Percentiles rank a stretch among this genome's conserved stretches.
phyloP scores from a whole-genome alignment of 1,140 invertebrate species.

The Lasaia peninsularis region DNA sequence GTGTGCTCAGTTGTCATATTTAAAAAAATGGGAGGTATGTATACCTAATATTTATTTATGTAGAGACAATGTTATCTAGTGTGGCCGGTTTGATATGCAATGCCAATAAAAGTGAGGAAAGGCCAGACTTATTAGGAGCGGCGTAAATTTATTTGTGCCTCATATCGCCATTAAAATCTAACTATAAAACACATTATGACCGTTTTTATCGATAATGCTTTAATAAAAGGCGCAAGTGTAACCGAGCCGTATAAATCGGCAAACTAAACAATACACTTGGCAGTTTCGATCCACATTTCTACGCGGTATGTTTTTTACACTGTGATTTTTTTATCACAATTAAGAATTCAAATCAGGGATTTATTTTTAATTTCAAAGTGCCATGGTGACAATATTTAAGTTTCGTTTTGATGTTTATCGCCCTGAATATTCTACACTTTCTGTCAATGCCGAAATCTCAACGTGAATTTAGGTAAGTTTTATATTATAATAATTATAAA shows the following conservation, averaged over 20 bases:
- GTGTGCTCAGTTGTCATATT: too few relatives aligned
- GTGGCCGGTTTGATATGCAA: not conserved
- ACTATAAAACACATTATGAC: conserved; percentile 71
- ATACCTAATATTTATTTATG: not conserved
- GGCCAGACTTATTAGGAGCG: conserved; percentile 32
- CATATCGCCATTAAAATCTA: conserved; percentile 67
- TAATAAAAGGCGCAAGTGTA: conserved; percentile 74
- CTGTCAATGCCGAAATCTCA: conserved; percentile 27
- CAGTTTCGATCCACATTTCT: conserved; percentile 72
- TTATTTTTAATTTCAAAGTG: conserved; percentile 39
- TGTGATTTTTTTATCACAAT: conserved; percentile 66
- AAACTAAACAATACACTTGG: conserved; percentile 69
- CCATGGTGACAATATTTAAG: not conserved
- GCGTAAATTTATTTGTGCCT: conserved; percentile 46
- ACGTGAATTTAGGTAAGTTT: conserved; percentile 42
- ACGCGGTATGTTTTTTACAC: conserved; percentile 63
- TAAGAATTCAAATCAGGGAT: conserved; percentile 59
- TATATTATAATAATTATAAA: conserved; percentile 10
- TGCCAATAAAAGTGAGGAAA: not conserved
- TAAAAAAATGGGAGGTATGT: too few relatives aligned
- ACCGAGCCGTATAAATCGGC: conserved; percentile 76
- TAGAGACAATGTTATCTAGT: not conserved
- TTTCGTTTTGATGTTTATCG: conserved; percentile 26
- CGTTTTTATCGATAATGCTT: conserved; percentile 75
- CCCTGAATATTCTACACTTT: conserved; percentile 43